Evolutionary conservation across 2,797 vertebrate genomes (phyloP).

Genomic region (Lithobates pipiens): DNA sequence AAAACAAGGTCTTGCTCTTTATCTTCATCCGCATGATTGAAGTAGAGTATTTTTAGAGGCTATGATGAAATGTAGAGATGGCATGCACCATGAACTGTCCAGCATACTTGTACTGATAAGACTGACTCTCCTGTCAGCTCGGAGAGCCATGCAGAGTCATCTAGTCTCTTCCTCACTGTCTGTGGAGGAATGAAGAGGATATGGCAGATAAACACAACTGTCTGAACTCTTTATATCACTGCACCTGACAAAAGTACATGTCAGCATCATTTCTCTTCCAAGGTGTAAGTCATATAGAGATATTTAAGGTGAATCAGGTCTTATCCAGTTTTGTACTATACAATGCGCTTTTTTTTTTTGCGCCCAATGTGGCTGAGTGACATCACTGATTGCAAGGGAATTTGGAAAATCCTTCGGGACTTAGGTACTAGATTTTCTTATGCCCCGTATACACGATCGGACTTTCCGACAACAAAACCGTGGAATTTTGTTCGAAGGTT

Average conservation of each 20-base stretch:
- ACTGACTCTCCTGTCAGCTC: background rate
- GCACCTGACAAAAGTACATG: background rate
- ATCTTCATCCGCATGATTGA: too few relatives aligned
- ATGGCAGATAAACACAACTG: conserved; percentile 1
- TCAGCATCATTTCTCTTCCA: background rate
- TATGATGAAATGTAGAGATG: background rate
- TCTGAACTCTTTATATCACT: background rate
- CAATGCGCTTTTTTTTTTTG: too few relatives aligned
- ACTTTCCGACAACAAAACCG: too few relatives aligned
- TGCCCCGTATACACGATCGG: too few relatives aligned
- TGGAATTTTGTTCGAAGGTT: too few relatives aligned
- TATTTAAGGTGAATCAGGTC: conserved; percentile 1
- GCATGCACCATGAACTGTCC: background rate
- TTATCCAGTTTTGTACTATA: background rate
- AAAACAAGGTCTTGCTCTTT: background rate
- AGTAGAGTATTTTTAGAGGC: background rate
- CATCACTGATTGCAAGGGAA: too few relatives aligned
- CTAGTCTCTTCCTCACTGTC: background rate
- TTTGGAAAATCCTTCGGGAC: too few relatives aligned
- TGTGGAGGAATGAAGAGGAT: background rate
- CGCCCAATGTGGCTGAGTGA: too few relatives aligned
- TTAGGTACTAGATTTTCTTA: too few relatives aligned
- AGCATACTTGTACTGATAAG: conserved; percentile 9
- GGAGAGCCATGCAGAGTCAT: background rate
- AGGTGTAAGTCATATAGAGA: background rate